Percentiles rank a stretch among this genome's conserved stretches.
Conservation (phyloP, 1,140 invertebrate species). For the Brachionus manjavacas region DNA sequence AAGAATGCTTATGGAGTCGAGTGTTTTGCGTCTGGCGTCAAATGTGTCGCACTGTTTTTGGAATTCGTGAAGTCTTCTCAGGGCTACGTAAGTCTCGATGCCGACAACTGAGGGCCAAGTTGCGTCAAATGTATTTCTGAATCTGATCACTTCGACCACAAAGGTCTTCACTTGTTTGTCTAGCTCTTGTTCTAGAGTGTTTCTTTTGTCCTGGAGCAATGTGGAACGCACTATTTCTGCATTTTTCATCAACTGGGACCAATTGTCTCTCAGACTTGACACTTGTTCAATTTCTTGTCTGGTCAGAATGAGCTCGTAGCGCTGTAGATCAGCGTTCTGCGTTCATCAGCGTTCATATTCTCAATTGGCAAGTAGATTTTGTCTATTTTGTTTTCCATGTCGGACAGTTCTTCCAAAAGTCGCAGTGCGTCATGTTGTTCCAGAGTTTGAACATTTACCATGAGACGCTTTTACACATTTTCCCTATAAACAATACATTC, state of each 20-base stretch:
- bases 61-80: constrained; percentile 53
- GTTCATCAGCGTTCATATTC: constrained; percentile 52
- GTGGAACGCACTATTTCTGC: constrained; percentile 52
- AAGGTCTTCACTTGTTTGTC: constrained; percentile 59
- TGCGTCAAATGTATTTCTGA: constrained; percentile 57
- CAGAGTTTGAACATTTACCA: constrained; percentile 52
- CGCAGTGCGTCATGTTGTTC: constrained; percentile 55
- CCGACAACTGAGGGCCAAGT: constrained; percentile 55
- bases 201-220: constrained; percentile 54
- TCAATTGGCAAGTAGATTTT: constrained; percentile 57
- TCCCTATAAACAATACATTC: no score
- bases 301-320: constrained; percentile 48
- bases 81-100: constrained; percentile 53
- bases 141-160: constrained; percentile 58
- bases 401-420: constrained; percentile 54
- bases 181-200: constrained; percentile 56
- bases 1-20: constrained; percentile 57
- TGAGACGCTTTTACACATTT: constrained; percentile 51
- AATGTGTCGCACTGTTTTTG: constrained; percentile 52
- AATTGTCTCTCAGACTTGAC: no score
- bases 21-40: constrained; percentile 53
- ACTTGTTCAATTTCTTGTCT: constrained; percentile 55
- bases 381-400: constrained; percentile 59
- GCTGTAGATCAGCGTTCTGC: constrained; percentile 44
- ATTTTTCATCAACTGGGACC: constrained; percentile 53